Evolutionary conservation across 2,888 invertebrate genomes (phyloP).

Genomic region (Imbricaverruca yamaguchii): DNA sequence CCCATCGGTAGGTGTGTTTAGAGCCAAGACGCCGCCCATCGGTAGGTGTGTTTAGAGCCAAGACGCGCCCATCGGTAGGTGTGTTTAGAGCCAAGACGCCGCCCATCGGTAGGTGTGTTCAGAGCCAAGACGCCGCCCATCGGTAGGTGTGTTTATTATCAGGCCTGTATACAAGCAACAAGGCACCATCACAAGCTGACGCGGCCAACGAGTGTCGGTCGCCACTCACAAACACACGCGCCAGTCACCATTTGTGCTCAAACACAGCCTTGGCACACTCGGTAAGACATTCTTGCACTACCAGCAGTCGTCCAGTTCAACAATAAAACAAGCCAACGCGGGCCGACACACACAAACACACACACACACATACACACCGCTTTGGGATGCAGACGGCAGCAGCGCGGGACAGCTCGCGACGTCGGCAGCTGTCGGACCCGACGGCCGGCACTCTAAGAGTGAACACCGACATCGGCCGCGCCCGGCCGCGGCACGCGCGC

Average conservation of each 20-base stretch:
- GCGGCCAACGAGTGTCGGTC: not conserved
- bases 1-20: too few relatives aligned
- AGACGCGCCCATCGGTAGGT: too few relatives aligned
- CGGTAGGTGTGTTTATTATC: not conserved
- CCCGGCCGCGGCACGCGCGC: not conserved
- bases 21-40: too few relatives aligned
- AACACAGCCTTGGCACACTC: not conserved
- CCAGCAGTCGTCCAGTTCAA: not conserved
- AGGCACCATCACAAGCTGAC: not conserved
- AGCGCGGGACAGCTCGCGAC: too few relatives aligned
- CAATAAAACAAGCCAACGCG: too few relatives aligned
- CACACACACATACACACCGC: not conserved
- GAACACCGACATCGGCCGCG: not conserved
- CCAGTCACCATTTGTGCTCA: not conserved
- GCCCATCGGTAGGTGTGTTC: too few relatives aligned
- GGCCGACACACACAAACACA: not conserved
- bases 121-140: too few relatives aligned
- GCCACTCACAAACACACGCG: not conserved
- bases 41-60: too few relatives aligned
- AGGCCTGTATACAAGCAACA: slow-evolving; percentile 14
- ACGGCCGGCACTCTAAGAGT: not conserved
- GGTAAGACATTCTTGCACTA: not conserved
- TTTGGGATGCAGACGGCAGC: not conserved
- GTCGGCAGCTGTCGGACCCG: too few relatives aligned
- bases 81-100: too few relatives aligned